phyloP scores from a whole-genome alignment of 2,888 invertebrate species.

The Deroplatys truncata region DNA sequence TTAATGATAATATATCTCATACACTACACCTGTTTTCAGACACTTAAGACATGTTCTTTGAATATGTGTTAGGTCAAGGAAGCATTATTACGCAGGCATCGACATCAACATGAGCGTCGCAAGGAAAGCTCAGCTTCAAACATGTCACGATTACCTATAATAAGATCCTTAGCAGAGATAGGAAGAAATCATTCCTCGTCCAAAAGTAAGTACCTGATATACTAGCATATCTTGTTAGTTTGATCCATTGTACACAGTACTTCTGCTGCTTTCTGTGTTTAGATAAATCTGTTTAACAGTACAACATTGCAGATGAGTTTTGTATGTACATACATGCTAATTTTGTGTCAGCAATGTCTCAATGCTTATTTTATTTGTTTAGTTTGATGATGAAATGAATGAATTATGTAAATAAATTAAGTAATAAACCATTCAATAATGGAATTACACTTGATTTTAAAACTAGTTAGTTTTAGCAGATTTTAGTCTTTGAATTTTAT shows the following conservation, averaged over 20 bases:
- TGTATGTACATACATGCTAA: not conserved
- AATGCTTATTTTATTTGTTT: not conserved
- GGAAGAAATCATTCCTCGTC: slow-evolving; percentile 91
- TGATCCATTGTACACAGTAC: not conserved
- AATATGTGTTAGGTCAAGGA: slow-evolving; percentile 57
- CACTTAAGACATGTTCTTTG: not conserved
- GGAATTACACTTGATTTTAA: too few species aligned
- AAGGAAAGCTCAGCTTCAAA: slow-evolving; percentile 58
- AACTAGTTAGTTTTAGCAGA: too few species aligned
- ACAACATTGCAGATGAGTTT: not conserved
- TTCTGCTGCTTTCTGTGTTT: not conserved
- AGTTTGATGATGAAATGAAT: not conserved
- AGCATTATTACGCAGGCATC: slow-evolving; percentile 80
- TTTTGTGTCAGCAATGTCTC: not conserved
- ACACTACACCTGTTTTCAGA: not conserved
- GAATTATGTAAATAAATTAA: too few species aligned
- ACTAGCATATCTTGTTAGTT: not conserved
- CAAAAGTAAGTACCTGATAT: slow-evolving; percentile 71
- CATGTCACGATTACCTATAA: slow-evolving; percentile 79
- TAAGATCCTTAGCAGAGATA: slow-evolving; percentile 93
- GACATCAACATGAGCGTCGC: slow-evolving; percentile 86
- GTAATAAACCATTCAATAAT: too few species aligned
- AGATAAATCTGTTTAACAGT: too few species aligned
- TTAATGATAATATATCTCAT: too few species aligned
- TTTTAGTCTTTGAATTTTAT: too few species aligned